Percentiles rank a stretch among this genome's conserved stretches.
phyloP scores from a whole-genome alignment of 2,113 vertebrate species.

The Zonotrichia leucophrys region DNA sequence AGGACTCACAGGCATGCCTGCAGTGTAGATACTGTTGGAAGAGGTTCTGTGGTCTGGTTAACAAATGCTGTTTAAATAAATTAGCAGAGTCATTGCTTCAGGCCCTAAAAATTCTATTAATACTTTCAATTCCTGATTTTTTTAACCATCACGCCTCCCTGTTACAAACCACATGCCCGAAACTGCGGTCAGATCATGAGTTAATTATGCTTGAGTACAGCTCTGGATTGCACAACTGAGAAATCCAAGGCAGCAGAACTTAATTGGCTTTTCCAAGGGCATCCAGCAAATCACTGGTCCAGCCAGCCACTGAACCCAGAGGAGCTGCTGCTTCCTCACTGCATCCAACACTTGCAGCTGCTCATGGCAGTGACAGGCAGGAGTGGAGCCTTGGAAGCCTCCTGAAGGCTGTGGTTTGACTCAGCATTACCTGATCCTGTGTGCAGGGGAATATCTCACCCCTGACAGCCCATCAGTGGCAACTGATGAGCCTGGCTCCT shows the following conservation, averaged over 20 bases:
- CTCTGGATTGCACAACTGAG: slow-evolving; percentile 24
- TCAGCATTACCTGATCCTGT: neutral
- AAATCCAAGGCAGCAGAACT: slow-evolving; percentile 15
- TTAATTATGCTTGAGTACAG: slow-evolving; percentile 24
- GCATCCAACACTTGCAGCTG: neutral
- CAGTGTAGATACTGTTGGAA: neutral
- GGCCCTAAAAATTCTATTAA: slow-evolving; percentile 56
- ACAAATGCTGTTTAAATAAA: slow-evolving; percentile 22
- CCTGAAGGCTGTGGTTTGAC: neutral
- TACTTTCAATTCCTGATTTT: slow-evolving; percentile 22
- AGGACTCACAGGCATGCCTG: neutral
- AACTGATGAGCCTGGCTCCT: neutral
- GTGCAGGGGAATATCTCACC: neutral
- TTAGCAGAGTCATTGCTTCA: slow-evolving; percentile 30
- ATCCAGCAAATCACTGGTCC: slow-evolving; percentile 37
- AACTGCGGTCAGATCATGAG: neutral
- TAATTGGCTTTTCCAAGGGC: slow-evolving; percentile 61
- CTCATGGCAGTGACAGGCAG: neutral
- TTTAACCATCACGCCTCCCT: neutral
- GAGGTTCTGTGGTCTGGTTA: neutral
- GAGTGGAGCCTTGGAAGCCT: neutral
- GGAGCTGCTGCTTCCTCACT: neutral
- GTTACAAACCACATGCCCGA: neutral
- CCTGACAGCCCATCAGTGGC: neutral
- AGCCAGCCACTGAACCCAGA: neutral